Percentiles rank a stretch among this genome's conserved stretches.
phyloP scores from a whole-genome alignment of 1,140 invertebrate species.

The Periplaneta americana region DNA sequence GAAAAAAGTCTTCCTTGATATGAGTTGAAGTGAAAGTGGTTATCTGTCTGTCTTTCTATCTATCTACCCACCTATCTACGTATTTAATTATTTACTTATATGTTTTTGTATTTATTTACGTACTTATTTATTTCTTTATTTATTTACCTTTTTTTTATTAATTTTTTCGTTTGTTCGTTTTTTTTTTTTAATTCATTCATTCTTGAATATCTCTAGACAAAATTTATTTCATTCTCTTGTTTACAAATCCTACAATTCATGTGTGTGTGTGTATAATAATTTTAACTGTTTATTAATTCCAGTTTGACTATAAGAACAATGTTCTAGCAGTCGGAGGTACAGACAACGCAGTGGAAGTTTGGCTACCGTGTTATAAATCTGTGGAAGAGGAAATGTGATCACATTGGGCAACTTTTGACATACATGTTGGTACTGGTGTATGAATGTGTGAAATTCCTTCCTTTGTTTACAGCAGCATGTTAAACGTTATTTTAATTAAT shows the following conservation, averaged over 20 bases:
- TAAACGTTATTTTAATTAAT: no score
- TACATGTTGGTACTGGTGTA: no score
- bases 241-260: background rate
- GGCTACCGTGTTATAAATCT: conserved; percentile 26
- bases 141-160: no score
- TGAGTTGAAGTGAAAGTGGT: background rate
- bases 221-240: conserved; percentile 11
- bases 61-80: no score
- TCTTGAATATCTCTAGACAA: background rate
- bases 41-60: background rate
- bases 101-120: no score
- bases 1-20: no score
- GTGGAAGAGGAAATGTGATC: background rate
- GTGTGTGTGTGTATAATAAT: no score
- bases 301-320: conserved; percentile 36
- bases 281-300: conserved; percentile 17
- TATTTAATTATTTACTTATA: no score
- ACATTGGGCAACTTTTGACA: background rate
- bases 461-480: no score
- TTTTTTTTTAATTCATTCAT: background rate
- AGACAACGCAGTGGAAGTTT: conserved; percentile 31
- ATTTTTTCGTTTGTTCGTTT: no score
- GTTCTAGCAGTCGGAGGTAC: conserved; percentile 34
- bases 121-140: no score
- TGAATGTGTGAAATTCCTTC: no score